Percentiles rank a stretch among this genome's conserved stretches.
Evolutionary conservation across 2,797 vertebrate species (phyloP).

Genomic region (Alfaro cultratus): DNA sequence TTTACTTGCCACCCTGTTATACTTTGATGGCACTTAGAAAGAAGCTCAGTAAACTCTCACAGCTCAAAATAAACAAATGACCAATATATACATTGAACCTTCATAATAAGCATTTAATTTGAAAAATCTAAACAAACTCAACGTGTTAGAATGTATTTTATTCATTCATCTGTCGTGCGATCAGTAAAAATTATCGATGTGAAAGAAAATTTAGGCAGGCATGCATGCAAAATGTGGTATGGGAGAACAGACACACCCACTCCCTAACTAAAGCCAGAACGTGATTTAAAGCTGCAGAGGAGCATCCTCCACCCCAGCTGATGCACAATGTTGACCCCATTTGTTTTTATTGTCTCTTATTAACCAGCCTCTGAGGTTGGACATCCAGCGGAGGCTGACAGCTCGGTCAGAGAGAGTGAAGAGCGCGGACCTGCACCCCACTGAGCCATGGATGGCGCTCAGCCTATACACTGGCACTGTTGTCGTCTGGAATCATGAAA

Average conservation of each 20-base stretch:
- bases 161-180: background rate
- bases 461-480: slow-evolving; percentile 98
- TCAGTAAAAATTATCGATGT: background rate
- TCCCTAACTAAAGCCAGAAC: background rate
- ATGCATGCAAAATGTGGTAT: slow-evolving; percentile 61
- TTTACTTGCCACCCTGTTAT: background rate
- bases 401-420: slow-evolving; percentile 98
- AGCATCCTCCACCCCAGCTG: background rate
- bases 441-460: slow-evolving; percentile 97
- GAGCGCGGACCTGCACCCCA: slow-evolving; percentile 96
- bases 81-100: background rate
- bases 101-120: background rate
- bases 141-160: background rate
- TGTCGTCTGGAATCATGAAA: slow-evolving; percentile 98
- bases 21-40: background rate
- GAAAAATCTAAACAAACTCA: background rate
- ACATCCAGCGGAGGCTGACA: slow-evolving; percentile 96
- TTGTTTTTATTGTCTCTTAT: background rate
- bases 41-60: background rate
- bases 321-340: background rate
- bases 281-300: background rate
- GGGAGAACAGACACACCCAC: slow-evolving; percentile 60
- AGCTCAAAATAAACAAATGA: background rate
- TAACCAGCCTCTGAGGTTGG: slow-evolving; percentile 93
- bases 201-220: slow-evolving; percentile 34